phyloP scores from a whole-genome alignment of 2,113 vertebrate genomes.

The Sporophila hypoxantha region DNA sequence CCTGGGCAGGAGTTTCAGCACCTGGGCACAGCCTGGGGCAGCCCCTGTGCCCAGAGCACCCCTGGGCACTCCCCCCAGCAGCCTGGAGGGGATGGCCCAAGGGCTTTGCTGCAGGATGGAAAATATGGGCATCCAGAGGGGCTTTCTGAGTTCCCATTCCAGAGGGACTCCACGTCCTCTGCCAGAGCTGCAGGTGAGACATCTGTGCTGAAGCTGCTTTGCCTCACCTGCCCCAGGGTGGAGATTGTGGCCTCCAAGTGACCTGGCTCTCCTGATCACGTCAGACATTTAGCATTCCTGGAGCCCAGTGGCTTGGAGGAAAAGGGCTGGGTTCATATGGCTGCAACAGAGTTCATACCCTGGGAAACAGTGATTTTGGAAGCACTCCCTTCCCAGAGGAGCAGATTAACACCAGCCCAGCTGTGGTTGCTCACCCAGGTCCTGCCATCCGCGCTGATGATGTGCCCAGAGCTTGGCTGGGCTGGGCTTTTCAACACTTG shows the following conservation, averaged over 20 bases:
- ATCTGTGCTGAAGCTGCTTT: not conserved
- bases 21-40: not conserved
- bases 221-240: not conserved
- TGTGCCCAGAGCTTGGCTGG: not conserved
- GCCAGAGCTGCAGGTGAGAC: conserved; percentile 60
- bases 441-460: not conserved
- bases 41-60: not conserved
- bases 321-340: not conserved
- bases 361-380: not conserved
- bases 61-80: conserved; percentile 3
- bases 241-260: not conserved
- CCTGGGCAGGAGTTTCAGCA: conserved; percentile 1
- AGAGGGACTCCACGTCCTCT: conserved; percentile 17
- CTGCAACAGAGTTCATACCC: not conserved
- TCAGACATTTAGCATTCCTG: not conserved
- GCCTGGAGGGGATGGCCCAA: not conserved
- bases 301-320: not conserved
- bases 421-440: not conserved
- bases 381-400: not conserved
- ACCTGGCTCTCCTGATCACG: not conserved
- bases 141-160: conserved; percentile 9
- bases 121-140: not conserved
- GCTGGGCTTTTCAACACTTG: not conserved
- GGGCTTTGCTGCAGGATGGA: conserved; percentile 11
- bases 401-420: not conserved